Evolutionary conservation across 2,797 vertebrate genomes (phyloP), one percentile per base, ranked within the genome.

Genomic region (Neopelma chrysocephalum): DNA sequence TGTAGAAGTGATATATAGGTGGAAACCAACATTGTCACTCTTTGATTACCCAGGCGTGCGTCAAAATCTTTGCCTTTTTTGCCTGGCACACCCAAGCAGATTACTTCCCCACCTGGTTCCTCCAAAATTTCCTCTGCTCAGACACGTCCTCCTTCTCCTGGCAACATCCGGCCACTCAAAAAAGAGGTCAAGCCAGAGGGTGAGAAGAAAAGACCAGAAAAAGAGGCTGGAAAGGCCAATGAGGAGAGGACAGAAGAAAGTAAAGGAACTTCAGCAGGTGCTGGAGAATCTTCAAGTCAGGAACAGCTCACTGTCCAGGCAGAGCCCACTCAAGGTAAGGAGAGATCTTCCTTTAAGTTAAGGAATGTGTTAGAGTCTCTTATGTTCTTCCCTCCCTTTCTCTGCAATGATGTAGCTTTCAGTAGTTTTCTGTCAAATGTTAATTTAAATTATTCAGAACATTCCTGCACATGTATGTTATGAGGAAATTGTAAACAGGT

Each of bases 101-200:
- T 98, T 6, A 98, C 98, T 61, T 98, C 98, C 90, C 97, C 98
- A 47, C 97, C 97, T 36, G 93, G 96, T 34, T 97, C 98, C 38
- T 97, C 96, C 88, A 98, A 69, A 98, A 88, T 95, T 80, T 62
- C 94, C 68, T 89, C 97, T 25, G 50, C 88, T 87, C 98, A 88
- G 97, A 97, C 78, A 95, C 98, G 96, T 29, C 98, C 98, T 76
- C 97, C 98, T 10, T 98, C 98, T n/a, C 98, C 98, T 16, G 99
- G 99, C 95, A 99, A 99, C 94, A 97, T 99, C 83, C 98, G 99
- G 36, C 99, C 99, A 23, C 53, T 95, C 81, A 98, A 97, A 97
- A 95, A 96, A 94, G 97, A 98, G 36, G 93, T 96, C 6, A 98
- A 98, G 61, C 96, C 82, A 83, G 98, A 97, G 60, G 91, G 31